Base-by-base conservation (phyloP, 2,797 vertebrate genomes). In the Rhinogobio ventralis region DNA sequence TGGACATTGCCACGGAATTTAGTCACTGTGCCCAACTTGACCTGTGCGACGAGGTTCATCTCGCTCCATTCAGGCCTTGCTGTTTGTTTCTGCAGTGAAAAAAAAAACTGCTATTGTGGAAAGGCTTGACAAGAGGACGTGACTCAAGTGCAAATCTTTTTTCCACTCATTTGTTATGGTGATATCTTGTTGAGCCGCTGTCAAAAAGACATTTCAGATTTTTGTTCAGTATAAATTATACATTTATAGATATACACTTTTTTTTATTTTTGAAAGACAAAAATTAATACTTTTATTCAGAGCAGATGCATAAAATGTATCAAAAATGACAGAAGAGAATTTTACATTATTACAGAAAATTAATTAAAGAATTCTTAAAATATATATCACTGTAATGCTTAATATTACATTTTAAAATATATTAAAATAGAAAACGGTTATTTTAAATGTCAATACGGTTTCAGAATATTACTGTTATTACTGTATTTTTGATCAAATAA, bases 21-120 rank as follows among this genome's bases (percentile, higher is more conserved):
- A 64, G 23, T 36, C 11, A 1, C 1, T 0, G n/a, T 39, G 42
- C 49, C 14, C 19, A 74, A 9, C 42, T 9, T 17, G 39, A 30
- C 53, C 73, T 60, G 33, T n/a, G 74, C 53, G 15, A 1, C 0
- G 1, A 15, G 11, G 73, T 55, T 55, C 20, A 51, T 23, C 73
- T 55, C 20, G 4, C 45, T 49, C 45, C 17, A 30, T 73, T 51
- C 11, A 11, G 45, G 36, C 55, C 55, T 45, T 62, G 23, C 10
- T 77, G 14, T 77, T 77, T 45, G n/a, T 62, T 64, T 49, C 17
- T 53, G 19, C 49, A 23, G 19, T 72, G 15, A 69, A 69, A n/a
- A 69, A 69, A n/a, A n/a, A 72, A 30, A 2, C 15, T 25, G 9
- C 9, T 17, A 13, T 73, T 73, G 5, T 73, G 5, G 9, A 74